Percentiles rank a stretch among this genome's conserved stretches.
These are phyloP conservation scores for Rostratula benghalensis DNA, from an alignment of 2,113 vertebrate genomes.

Conservation along the genomic window DNA sequence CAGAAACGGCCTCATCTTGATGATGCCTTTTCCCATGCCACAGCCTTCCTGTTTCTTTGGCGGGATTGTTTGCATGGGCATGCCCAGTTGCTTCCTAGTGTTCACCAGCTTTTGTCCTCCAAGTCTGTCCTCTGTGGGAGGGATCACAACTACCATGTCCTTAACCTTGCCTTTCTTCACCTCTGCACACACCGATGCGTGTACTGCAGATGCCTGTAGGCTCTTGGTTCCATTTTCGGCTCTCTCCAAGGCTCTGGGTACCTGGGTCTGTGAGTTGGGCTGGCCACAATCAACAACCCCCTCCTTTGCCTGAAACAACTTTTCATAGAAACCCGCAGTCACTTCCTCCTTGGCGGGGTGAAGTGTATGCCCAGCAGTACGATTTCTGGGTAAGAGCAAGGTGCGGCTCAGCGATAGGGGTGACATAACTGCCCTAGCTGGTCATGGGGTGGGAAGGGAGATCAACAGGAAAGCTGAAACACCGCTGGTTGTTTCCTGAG, in stretches of 20 bases:
- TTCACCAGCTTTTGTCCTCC: background rate
- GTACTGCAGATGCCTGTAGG: background rate
- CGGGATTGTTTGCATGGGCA: background rate
- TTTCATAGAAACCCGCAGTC: background rate
- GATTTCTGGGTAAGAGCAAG: background rate
- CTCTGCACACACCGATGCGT: too few species aligned
- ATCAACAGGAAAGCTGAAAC: background rate
- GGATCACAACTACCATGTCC: too few species aligned
- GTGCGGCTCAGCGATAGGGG: background rate
- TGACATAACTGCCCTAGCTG: background rate
- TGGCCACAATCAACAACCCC: background rate
- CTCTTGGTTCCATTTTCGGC: background rate
- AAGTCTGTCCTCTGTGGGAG: background rate
- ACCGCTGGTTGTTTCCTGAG: background rate
- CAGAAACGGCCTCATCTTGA: background rate
- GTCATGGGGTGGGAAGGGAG: background rate
- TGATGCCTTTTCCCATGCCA: background rate
- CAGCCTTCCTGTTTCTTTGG: background rate
- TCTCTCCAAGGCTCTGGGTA: background rate
- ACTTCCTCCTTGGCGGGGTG: background rate
- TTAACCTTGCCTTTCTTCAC: background rate
- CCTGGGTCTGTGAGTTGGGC: rapidly evolving
- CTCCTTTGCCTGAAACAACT: background rate
- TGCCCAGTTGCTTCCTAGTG: rapidly evolving
- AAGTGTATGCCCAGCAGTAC: background rate